Evolutionary conservation across 2,113 vertebrate genomes (phyloP).

Genomic region (Oenanthe melanoleuca): DNA sequence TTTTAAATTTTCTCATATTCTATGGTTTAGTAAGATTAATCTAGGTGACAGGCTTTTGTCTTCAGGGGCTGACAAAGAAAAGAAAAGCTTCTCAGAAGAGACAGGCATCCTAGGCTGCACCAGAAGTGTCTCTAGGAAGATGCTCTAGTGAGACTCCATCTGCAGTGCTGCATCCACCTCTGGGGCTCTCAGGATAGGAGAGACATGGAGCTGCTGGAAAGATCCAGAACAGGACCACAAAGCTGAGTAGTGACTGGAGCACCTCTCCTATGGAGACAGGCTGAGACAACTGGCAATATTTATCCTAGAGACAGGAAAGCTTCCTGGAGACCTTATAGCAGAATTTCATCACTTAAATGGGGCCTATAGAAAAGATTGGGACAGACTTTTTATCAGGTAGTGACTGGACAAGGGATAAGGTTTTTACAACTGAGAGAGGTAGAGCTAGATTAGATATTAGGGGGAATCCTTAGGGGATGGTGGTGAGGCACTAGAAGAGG

Average conservation of each 20-base stretch:
- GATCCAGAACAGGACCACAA: background rate
- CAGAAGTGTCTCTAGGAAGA: background rate
- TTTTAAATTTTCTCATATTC: background rate
- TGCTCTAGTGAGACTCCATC: accelerated
- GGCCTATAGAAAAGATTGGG: background rate
- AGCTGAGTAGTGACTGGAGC: background rate
- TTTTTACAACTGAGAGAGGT: background rate
- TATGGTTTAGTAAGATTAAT: background rate
- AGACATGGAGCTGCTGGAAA: background rate
- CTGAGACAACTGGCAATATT: background rate
- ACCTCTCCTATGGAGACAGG: background rate
- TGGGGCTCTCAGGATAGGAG: background rate
- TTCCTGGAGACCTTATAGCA: accelerated
- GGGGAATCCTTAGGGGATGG: background rate
- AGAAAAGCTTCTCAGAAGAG: background rate
- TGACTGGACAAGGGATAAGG: accelerated
- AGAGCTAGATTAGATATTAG: background rate
- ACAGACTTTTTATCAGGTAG: background rate
- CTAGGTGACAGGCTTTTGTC: background rate
- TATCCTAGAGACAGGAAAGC: background rate
- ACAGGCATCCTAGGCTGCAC: background rate
- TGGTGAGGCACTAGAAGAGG: background rate
- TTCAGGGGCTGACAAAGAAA: background rate
- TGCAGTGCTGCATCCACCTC: background rate
- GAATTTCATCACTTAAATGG: background rate